phyloP scores from a whole-genome alignment of 2,113 vertebrate species.

The Crotalus tigris region DNA sequence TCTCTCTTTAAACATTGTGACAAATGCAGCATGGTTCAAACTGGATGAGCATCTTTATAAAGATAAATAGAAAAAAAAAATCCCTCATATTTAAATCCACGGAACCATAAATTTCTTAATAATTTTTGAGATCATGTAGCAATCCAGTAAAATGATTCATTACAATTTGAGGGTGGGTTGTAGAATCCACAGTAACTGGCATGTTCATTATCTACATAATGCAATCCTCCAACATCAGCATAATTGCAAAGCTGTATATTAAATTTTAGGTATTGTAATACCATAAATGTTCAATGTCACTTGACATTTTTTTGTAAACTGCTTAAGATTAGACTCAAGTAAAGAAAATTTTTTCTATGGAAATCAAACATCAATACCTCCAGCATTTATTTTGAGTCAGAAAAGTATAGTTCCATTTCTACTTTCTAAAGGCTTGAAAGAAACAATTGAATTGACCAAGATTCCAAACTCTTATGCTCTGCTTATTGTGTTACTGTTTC shows the following conservation, averaged over 20 bases:
- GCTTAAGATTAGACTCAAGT: not conserved
- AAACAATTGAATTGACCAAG: not conserved
- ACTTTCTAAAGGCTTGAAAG: not conserved
- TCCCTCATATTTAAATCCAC: not conserved
- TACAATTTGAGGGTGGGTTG: not conserved
- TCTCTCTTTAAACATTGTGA: not conserved
- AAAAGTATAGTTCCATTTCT: not conserved
- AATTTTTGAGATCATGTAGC: not conserved
- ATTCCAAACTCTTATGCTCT: not conserved
- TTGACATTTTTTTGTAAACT: not conserved
- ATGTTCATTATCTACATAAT: not conserved
- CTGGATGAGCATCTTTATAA: not conserved
- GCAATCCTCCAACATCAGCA: not conserved
- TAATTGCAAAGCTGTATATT: not conserved
- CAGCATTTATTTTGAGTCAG: not conserved
- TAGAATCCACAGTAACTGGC: not conserved
- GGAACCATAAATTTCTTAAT: not conserved
- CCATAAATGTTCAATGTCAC: not conserved
- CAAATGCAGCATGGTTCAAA: not conserved
- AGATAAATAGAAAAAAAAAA: not conserved
- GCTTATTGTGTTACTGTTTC: not conserved
- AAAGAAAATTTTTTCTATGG: not conserved
- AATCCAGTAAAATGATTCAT: not conserved
- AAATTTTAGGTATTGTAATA: not conserved
- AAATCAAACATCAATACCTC: not conserved